phyloP scores from a whole-genome alignment of 2,797 vertebrate species.

The Melanotaenia nigrans region DNA sequence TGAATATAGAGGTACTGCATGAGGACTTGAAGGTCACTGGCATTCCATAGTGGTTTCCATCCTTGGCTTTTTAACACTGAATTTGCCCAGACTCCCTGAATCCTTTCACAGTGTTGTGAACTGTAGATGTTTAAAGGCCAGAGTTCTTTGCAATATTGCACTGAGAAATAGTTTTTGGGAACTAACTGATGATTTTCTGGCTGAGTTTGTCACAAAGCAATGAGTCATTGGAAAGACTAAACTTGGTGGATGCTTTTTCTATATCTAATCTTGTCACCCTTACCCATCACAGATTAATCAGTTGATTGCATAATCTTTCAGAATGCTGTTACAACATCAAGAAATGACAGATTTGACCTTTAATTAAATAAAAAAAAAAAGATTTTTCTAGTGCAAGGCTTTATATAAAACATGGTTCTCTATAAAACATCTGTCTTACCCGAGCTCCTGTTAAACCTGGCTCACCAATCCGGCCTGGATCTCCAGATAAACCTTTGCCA shows the following conservation, averaged over 20 bases:
- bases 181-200: too few species aligned
- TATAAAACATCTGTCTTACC: constrained; percentile 79
- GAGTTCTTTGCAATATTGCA: too few species aligned
- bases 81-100: too few species aligned
- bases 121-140: too few species aligned
- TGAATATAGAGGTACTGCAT: too few species aligned
- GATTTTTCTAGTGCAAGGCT: background rate
- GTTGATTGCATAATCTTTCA: background rate
- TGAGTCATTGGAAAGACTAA: background rate
- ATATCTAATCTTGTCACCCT: background rate
- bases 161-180: background rate
- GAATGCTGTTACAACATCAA: background rate
- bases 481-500: constrained; percentile 90
- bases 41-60: too few species aligned
- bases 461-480: constrained; percentile 93
- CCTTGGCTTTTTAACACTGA: too few species aligned
- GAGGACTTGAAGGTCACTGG: too few species aligned
- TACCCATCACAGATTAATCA: background rate
- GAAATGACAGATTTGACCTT: too few species aligned
- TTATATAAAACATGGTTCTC: background rate
- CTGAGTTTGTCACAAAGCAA: too few species aligned
- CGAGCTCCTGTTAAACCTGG: constrained; percentile 94
- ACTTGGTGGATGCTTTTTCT: background rate
- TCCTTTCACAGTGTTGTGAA: too few species aligned
- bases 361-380: background rate